Evolutionary conservation across 1,140 invertebrate genomes (phyloP), one percentile per base, ranked within the genome.

Genomic region (Wasmannia auropunctata): DNA sequence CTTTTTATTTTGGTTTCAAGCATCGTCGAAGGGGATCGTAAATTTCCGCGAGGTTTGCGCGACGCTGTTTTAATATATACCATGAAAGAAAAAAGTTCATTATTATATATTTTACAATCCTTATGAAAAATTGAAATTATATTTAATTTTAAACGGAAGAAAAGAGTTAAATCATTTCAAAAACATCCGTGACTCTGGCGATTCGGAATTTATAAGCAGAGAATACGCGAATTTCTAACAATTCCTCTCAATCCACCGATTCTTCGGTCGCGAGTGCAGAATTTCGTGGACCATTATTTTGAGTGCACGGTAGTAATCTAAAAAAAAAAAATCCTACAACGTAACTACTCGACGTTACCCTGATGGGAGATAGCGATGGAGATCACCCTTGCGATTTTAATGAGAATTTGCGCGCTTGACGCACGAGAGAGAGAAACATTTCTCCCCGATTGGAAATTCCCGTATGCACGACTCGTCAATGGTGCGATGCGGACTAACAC

Each of bases 401-500:
- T 8, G 77, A 54, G 60, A 80, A 43, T 69, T 80, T 43, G 16
- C 5, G 56, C 58, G 58, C 46, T 65, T 77, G 28, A 62, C n/a
- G 34, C 58, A 22, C 46, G 34, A 76, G 46, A n/a, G 58, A 75
- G 43, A 40, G 16, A 43, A 46, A 83, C 25, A 22, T 31, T 10
- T 37, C 34, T n/a, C 16, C 25, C n/a, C 46, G n/a, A 84, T 60
- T 75, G 54, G 63, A 76, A 75, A 70, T 77, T 67, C 77, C 77
- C 60, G 84, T 89, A 75, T 91, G 88, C 90, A 91, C 88, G 91
- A 90, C 81, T 87, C 80, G 93, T 93, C 93, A 94, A 93, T 94
- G 93, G 93, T 91, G 92, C 91, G 89, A 94, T 94, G 88, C 93
- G 93, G 93, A 93, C 90, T 81, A 90, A 79, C 67, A 62, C 56